phyloP scores from a whole-genome alignment of 1,140 invertebrate genomes.

The Homarus americanus region DNA sequence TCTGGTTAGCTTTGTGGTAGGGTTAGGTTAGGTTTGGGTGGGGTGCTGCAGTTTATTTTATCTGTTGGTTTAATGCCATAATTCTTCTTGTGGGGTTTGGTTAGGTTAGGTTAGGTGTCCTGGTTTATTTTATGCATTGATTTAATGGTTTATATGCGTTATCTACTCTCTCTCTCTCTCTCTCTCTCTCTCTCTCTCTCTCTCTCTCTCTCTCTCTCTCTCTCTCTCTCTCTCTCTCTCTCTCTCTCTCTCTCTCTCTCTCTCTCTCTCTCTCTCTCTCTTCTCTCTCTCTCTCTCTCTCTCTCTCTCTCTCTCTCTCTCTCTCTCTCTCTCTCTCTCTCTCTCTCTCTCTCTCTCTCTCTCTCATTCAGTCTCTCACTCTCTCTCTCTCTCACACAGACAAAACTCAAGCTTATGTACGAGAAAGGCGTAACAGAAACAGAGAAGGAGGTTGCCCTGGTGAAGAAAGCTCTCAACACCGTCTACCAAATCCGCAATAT shows the following conservation, averaged over 20 bases:
- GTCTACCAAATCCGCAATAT: slow-evolving; percentile 95
- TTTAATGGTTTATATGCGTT: no score
- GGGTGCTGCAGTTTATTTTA: no score
- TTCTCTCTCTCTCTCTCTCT: slow-evolving; percentile 2
- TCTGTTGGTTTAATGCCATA: no score
- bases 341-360: not conserved
- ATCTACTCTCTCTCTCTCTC: not conserved
- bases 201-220: slow-evolving; percentile 12
- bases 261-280: slow-evolving; percentile 26
- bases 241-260: slow-evolving; percentile 11
- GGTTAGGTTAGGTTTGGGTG: no score
- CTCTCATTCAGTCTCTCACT: not conserved
- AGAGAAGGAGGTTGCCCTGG: slow-evolving; percentile 89
- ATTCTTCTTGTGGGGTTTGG: no score
- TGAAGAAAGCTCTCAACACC: slow-evolving; percentile 89
- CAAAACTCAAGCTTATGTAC: slow-evolving; percentile 72
- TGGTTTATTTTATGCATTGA: no score
- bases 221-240: slow-evolving; percentile 36
- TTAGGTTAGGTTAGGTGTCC: no score
- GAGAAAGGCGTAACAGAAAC: slow-evolving; percentile 85
- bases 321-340: not conserved
- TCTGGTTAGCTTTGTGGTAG: not conserved
- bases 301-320: slow-evolving; percentile 1
- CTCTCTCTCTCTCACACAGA: slow-evolving; percentile 22
- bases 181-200: slow-evolving; percentile 39